Evolutionary conservation across 2,888 invertebrate genomes (phyloP).

Genomic region (Nymphalis urticae): DNA sequence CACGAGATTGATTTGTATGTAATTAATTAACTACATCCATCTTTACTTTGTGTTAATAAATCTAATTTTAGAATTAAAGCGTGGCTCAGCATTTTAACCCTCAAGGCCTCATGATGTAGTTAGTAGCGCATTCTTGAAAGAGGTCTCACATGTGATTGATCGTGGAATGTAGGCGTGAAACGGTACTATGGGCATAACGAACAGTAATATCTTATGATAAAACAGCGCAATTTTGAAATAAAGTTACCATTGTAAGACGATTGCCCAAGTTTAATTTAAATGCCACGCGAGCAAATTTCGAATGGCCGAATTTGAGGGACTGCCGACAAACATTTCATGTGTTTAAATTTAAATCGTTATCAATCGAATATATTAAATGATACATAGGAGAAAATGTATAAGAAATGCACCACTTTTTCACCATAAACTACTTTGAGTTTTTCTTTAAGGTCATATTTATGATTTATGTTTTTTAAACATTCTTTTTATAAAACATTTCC

Average conservation of each 20-base stretch:
- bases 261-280: neutral
- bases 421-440: no score
- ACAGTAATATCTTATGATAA: slow-evolving; percentile 21
- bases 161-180: slow-evolving; percentile 39
- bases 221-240: slow-evolving; percentile 7
- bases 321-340: neutral
- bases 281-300: neutral
- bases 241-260: neutral
- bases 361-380: no score
- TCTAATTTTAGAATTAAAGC: slow-evolving; percentile 19
- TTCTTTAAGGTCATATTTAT: no score
- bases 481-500: no score
- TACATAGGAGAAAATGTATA: no score
- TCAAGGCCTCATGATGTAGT: slow-evolving; percentile 28
- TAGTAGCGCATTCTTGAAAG: slow-evolving; percentile 34
- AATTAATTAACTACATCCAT: neutral
- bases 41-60: slow-evolving; percentile 16
- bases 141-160: slow-evolving; percentile 39
- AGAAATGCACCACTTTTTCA: no score
- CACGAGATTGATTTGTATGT: no score
- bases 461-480: no score
- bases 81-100: slow-evolving; percentile 23
- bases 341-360: no score
- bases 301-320: neutral
- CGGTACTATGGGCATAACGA: slow-evolving; percentile 28